phyloP scores from a whole-genome alignment of 2,797 vertebrate species.

The Rallus crepitans region DNA sequence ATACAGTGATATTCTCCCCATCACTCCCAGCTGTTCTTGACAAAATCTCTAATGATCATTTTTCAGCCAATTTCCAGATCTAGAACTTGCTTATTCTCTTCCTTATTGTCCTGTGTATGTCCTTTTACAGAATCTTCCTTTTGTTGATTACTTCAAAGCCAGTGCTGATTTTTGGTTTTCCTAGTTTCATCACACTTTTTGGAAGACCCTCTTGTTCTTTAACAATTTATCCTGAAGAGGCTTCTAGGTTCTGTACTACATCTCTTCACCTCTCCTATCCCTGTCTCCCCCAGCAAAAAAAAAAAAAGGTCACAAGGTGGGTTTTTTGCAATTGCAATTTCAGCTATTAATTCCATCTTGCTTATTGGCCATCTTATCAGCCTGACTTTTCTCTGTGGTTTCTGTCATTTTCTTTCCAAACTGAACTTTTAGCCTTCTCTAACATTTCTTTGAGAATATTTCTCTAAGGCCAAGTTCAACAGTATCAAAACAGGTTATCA shows the following conservation, averaged over 20 bases:
- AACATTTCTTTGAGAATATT: neutral
- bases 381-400: neutral
- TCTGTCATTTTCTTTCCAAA: neutral
- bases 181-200: neutral
- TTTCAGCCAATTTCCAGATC: neutral
- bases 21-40: neutral
- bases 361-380: neutral
- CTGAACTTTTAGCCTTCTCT: neutral
- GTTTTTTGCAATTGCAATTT: neutral
- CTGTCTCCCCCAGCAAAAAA: neutral
- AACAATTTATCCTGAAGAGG: neutral
- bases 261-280: neutral
- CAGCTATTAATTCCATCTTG: neutral
- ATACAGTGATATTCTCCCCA: neutral
- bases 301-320: neutral
- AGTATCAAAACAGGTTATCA: neutral
- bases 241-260: neutral
- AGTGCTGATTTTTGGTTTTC: neutral
- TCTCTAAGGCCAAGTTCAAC: neutral
- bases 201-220: neutral
- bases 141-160: neutral
- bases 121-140: neutral
- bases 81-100: neutral
- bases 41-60: constrained; percentile 40
- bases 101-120: neutral